Base-by-base conservation (phyloP, 1,140 invertebrate species). In the Drepana arcuata region DNA sequence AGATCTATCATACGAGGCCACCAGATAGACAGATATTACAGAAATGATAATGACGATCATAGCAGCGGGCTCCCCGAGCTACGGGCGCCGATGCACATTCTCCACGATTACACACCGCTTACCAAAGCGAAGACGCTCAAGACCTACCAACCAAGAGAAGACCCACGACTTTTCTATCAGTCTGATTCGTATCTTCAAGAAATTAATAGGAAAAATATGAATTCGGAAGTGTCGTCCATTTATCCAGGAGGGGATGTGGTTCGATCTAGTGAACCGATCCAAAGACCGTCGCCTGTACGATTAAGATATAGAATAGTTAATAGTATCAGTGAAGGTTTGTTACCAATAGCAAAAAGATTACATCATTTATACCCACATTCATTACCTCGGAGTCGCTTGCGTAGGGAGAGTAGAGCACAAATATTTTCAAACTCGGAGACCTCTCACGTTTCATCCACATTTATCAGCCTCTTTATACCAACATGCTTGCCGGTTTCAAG, bases 161-260 rank as follows among this genome's bases (percentile, higher is more conserved):
- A 80, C 54, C 75, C 75, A 9, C 64, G 68, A 14, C 54, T 73
- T 30, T 80, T 67, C 52, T 80, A 80, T 46, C 70, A 70, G 31
- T 75, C 75, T 64, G 63, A 65, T 48, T 31, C 60, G 37, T 80
- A 80, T 58, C 52, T 70, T 65, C 51, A 71, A 54, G 64, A 80
- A 53, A 44, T 53, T 64, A 41, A 53, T 60, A 31, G 45, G 39
- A 50, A 67, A 47, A 61, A 57, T 33, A 9, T 63, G 36, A 60
- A 65, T 25, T 42, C 60, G 24, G 68, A 77, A 43, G 63, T 77
- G 2, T 47, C 63, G 0, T 49, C 37, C 3, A 46, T 66, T 26
- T 80, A 73, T 43, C 58, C 69, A 7, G 70, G 66, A 11, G 49
- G 54, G 34, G 70, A 70, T 28, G 72, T 73, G 2, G 41, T 74